These are phyloP conservation scores for Pandemis cinnamomeana DNA, from an alignment of 2,888 invertebrate species.

Conservation along the genomic window DNA sequence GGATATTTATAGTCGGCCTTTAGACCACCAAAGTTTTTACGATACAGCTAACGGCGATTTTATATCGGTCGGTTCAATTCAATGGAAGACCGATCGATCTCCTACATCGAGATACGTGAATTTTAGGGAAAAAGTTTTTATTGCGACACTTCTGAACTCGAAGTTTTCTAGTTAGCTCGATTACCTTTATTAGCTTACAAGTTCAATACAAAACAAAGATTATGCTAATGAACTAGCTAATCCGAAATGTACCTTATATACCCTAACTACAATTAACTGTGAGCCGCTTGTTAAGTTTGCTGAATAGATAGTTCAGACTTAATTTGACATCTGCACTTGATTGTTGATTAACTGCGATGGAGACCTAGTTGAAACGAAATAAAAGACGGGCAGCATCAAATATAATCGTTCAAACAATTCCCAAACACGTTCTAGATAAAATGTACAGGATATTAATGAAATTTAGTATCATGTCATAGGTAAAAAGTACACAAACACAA, in stretches of 20 bases:
- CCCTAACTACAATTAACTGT: background rate
- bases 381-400: background rate
- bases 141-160: background rate
- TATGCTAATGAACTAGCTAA: background rate
- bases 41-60: conserved; percentile 20
- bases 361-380: background rate
- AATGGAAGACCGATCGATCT: conserved; percentile 11
- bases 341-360: conserved; percentile 1
- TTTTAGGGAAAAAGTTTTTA: background rate
- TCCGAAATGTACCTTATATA: background rate
- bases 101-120: background rate
- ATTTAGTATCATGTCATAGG: background rate
- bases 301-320: background rate
- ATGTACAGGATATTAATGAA: background rate
- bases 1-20: conserved; percentile 31
- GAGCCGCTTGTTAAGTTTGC: background rate
- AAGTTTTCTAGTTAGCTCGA: background rate
- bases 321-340: conserved; percentile 11
- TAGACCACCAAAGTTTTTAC: conserved; percentile 30
- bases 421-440: background rate
- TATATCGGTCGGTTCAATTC: conserved; percentile 21
- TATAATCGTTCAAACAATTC: background rate
- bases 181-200: background rate
- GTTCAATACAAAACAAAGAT: background rate
- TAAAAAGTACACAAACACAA: background rate